A percentile compares a stretch with the other conserved stretches of the same genome.
Conservation (phyloP, 1,140 invertebrate species). For the Bombyx mori region ASM3026992v2 NC_085120.1:11989001-11989500, state of each 20-base stretch:
- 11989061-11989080: slow-evolving; percentile 70
- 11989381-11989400: slow-evolving; percentile 53
- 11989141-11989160: slow-evolving; percentile 76
- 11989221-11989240: slow-evolving; percentile 51
- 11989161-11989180: slow-evolving; percentile 46
- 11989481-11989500: slow-evolving; percentile 31
- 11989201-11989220: slow-evolving; percentile 51
- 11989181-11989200: slow-evolving; percentile 58
- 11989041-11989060: slow-evolving; percentile 33
- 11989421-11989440: slow-evolving; percentile 47
- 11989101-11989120: slow-evolving; percentile 80
- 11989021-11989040: slow-evolving; percentile 33
- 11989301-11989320: slow-evolving; percentile 63
- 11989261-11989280: slow-evolving; percentile 67
- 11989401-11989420: slow-evolving; percentile 53
- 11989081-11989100: slow-evolving; percentile 76
- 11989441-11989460: slow-evolving; percentile 15
- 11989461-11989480: slow-evolving; percentile 23
- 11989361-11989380: slow-evolving; percentile 48
- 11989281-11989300: slow-evolving; percentile 62
- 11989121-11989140: slow-evolving; percentile 87
- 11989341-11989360: slow-evolving; percentile 50
- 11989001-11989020: slow-evolving; percentile 66
- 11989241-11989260: slow-evolving; percentile 70
- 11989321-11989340: slow-evolving; percentile 56